phyloP scores from a whole-genome alignment of 2,888 invertebrate species.

The Caenorhabditis sp. region DNA sequence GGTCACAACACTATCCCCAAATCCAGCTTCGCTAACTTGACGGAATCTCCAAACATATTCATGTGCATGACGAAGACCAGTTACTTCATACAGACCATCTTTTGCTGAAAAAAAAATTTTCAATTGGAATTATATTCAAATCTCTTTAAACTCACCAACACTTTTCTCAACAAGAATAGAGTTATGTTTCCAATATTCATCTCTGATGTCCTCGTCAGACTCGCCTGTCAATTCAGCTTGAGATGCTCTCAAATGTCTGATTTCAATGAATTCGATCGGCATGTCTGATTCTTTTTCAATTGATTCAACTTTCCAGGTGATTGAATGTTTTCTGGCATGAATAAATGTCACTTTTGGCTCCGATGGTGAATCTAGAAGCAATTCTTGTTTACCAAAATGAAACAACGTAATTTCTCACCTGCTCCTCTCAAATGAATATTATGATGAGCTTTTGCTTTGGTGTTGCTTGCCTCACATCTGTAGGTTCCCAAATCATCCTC shows the following conservation, averaged over 20 bases:
- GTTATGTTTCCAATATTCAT: slow-evolving; percentile 29
- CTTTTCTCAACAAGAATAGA: slow-evolving; percentile 19
- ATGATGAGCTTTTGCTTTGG: slow-evolving; percentile 57
- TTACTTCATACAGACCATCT: slow-evolving; percentile 54
- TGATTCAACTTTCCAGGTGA: slow-evolving; percentile 57
- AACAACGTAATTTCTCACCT: slow-evolving; percentile 32
- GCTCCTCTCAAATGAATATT: slow-evolving; percentile 60
- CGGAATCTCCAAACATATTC: slow-evolving; percentile 65
- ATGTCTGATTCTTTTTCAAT: slow-evolving; percentile 40
- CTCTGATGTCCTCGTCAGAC: slow-evolving; percentile 26
- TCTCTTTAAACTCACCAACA: slow-evolving; percentile 15
- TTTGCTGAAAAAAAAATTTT: slow-evolving; percentile 26
- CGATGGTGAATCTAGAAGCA: slow-evolving; percentile 57
- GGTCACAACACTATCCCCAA: slow-evolving; percentile 42
- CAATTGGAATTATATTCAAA: background rate
- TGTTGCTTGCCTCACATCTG: slow-evolving; percentile 65
- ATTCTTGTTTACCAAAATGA: background rate
- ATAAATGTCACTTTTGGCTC: slow-evolving; percentile 58
- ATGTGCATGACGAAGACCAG: slow-evolving; percentile 57
- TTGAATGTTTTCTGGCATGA: slow-evolving; percentile 48
- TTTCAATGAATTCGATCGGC: slow-evolving; percentile 29
- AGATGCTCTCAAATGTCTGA: slow-evolving; percentile 26
- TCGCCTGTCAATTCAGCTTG: slow-evolving; percentile 22
- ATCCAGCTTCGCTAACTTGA: slow-evolving; percentile 63
- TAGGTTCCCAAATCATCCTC: slow-evolving; percentile 62